Base-by-base conservation (phyloP, 2,113 vertebrate species). In the Macquaria ambigua region DNA sequence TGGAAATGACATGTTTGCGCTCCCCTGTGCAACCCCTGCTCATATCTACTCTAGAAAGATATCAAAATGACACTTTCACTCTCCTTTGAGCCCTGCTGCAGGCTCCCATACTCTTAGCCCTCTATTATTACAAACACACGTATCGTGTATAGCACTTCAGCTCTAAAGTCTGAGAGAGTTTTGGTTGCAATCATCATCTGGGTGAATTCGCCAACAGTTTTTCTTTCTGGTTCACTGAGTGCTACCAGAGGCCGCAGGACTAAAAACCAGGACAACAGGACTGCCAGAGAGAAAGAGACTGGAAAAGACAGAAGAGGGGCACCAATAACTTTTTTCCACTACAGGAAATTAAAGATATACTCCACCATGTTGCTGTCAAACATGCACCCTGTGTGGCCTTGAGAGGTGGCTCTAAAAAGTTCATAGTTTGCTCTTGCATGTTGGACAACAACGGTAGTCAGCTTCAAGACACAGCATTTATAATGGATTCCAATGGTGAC, bases 111-210 rank as follows among this genome's bases (percentile, higher is more conserved):
- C 34, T 61, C 34, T 75, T 14, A 20, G 31, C 63, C 31, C 28
- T 25, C 83, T 12, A 41, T 85, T 67, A 41, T 48, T 41, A 77
- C 82, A 74, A 63, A 55, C 63, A 28, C 21, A 55, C 8, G 9
- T 12, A 14, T 72, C 21, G 0, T 12, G 25, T 34, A 25, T 1
- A 31, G 55, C 48, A 21, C 74, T 53, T 64, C 61, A 64, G 66
- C 71, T 76, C 50, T 39, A 9, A 58, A 34, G 15, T 61, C 41
- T 39, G 46, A 76, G 46, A 69, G 50, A 56, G 28, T 28, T 56
- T 58, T 68, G 53, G 43, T 41, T 46, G 0, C 1, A 53, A 68
- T 25, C 70, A 31, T 34, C 58, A 63, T 58, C 20, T 9, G 3
- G 16, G 56, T 25, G 31, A 62, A 50, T 25, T 71, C 3, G 2